Base-by-base conservation (phyloP, 2,888 invertebrate genomes). In the Eupithecia dodoneata region DNA sequence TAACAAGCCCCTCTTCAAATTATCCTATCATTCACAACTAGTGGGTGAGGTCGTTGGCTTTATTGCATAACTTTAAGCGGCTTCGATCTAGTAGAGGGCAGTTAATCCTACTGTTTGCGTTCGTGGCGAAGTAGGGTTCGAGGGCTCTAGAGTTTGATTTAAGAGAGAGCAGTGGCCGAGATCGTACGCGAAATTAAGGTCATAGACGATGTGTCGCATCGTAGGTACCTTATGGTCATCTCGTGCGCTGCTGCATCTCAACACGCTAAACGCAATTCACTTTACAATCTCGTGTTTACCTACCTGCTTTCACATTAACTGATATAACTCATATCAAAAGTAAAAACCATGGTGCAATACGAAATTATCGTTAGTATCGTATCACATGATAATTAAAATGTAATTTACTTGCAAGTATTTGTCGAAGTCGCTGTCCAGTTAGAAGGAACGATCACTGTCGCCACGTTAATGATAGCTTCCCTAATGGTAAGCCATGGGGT, bases 81-180 rank as follows among this genome's bases (percentile, higher is more conserved):
- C 45, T 55, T 76, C 55, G 75, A 73, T 87, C 87, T 86, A 88
- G 87, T 87, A 88, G 87, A 91, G 91, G 91, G 89, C 91, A 87
- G 90, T 90, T 91, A 88, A 87, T 89, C 90, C 86, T 78, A 83
- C 82, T 85, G 87, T 86, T 86, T 81, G 83, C 83, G 80, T 84
- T 72, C 85, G 12, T n/a, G 7, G 67, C 88, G 89, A 94, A 93
- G 94, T 94, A 86, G 94, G 92, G 91, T 89, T 95, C 90, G 93
- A 94, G 94, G 94, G 93, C 94, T 91, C 85, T 87, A 86, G 84
- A 93, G 94, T 90, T 95, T 94, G 93, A 93, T 93, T 94, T 94
- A 90, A 94, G 94, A 94, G 94, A 94, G 94, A 94, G 93, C 91
- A 93, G 90, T 85, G 92, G 84, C 94, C 92, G 88, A 92, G 92